phyloP scores from a whole-genome alignment of 64 coral and sea anemone genomes.

The Astreopora myriophthalma region DNA sequence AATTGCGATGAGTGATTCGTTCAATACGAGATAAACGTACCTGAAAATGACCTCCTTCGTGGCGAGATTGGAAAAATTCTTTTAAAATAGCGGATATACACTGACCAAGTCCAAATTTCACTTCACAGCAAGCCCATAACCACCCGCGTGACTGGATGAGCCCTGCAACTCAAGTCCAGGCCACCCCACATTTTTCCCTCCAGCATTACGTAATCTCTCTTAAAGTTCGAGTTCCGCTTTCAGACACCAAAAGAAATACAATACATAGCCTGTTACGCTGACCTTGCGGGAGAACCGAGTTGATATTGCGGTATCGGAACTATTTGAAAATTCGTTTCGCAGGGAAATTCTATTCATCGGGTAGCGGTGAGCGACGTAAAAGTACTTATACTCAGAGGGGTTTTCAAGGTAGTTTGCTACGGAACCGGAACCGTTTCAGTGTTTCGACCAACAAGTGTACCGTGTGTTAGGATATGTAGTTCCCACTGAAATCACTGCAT shows the following conservation, averaged over 20 bases:
- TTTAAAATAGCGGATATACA: not conserved
- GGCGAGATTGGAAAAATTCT: not conserved
- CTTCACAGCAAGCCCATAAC: slow-evolving; percentile 28
- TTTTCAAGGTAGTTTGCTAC: too few species aligned
- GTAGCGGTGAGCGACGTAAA: too few species aligned
- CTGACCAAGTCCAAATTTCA: slow-evolving; percentile 14
- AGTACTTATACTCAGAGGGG: too few species aligned
- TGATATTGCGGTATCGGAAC: too few species aligned
- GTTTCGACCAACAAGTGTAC: too few species aligned
- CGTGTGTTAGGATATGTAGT: too few species aligned
- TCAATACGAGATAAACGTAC: not conserved
- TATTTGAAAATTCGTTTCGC: too few species aligned
- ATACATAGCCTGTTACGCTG: not conserved
- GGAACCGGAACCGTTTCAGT: too few species aligned
- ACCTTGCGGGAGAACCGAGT: too few species aligned
- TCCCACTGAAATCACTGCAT: too few species aligned
- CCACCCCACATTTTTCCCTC: slow-evolving; percentile 8
- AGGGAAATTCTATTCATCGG: too few species aligned
- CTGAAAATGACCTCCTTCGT: not conserved
- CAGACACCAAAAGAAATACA: not conserved
- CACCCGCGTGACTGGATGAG: slow-evolving; percentile 27
- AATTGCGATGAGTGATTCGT: not conserved
- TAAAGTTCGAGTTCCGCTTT: not conserved
- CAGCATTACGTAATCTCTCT: slow-evolving; percentile 26
- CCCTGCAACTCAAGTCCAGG: slow-evolving; percentile 23